Evolutionary conservation across 37 sponge, comb jelly and placozoan species (phyloP), one percentile per base, ranked within the genome.

Genomic region (Crambe crambe): DNA sequence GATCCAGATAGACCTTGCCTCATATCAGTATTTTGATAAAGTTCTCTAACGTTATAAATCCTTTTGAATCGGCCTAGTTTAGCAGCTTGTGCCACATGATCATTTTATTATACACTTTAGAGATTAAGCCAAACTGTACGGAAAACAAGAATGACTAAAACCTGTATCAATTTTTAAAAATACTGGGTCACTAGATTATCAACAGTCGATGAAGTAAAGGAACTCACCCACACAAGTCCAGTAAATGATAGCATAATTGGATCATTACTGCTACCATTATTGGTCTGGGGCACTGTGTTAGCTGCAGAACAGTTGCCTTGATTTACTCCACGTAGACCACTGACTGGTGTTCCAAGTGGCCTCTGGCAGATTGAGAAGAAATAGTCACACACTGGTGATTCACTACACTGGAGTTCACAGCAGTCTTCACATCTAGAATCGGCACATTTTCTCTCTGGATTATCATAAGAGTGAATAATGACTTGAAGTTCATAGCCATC

Each of bases 301-400:
- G 30, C 10, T 31, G 66, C 17, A 2, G 27, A 8, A 32, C 66
- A 65, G 66, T 30, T 65, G 1, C 66, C 66, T 30, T 65, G 31
- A 30, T 30, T 18, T 30, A 12, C 66, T 18, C 2, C 15, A 18
- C 35, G 31, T 8, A 2, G 3, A 65, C 17, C 12, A 31, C 66
- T 65, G 35, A 65, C 66, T 30, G 15, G 31, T 3, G 35, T 6
- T 2, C 66, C 66, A 31, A 17, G 3, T 30, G 27, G 32, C 30
- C 66, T 65, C 34, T 30, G 66, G 10, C 66, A 65, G 66, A 65
- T 34, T 3, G 66, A 65, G 35, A 65, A 65, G 35, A 65, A 65
- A 30, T 65, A 65, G 31, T 31, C 27, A 30, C 66, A 65, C 2
- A 34, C 10, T 12, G 34, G 25, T 18, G 66, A 12, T 30, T 2